Conservation (phyloP, 2,888 invertebrate genomes). For the Pachliopta kotzebuea region DNA sequence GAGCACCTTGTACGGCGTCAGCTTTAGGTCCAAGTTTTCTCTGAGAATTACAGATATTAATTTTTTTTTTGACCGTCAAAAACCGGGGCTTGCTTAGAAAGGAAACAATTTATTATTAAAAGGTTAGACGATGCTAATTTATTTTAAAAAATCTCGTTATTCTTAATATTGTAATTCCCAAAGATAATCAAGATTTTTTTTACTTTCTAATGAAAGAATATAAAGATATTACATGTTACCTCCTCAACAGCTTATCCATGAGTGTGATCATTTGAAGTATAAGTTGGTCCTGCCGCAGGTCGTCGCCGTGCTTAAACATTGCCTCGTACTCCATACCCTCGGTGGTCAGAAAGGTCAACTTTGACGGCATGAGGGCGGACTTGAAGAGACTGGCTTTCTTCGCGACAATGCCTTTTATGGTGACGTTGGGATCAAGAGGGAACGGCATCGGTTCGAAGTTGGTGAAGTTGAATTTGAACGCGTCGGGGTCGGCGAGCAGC, state of each 20-base stretch:
- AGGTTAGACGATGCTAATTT: too few relatives aligned
- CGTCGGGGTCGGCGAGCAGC: conserved; percentile 89
- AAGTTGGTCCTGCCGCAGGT: conserved; percentile 97
- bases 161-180: too few relatives aligned
- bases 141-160: too few relatives aligned
- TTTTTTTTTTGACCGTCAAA: too few relatives aligned
- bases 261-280: conserved; percentile 98
- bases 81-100: too few relatives aligned
- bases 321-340: conserved; percentile 93
- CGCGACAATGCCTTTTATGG: conserved; percentile 92
- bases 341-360: conserved; percentile 91
- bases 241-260: conserved; percentile 96
- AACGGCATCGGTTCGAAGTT: conserved; percentile 96
- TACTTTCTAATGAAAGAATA: background rate
- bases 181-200: too few relatives aligned
- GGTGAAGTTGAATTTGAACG: conserved; percentile 91
- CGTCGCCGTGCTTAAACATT: conserved; percentile 99
- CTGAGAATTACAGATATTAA: conserved; percentile 27
- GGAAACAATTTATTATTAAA: too few relatives aligned
- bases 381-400: conserved; percentile 96
- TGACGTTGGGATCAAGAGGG: conserved; percentile 95
- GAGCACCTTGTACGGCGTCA: conserved; percentile 93
- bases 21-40: conserved; percentile 97
- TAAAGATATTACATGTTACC: conserved; percentile 47
- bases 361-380: conserved; percentile 97